phyloP scores from a whole-genome alignment of 2,888 invertebrate species.

The Drosophila mercatorum region DNA sequence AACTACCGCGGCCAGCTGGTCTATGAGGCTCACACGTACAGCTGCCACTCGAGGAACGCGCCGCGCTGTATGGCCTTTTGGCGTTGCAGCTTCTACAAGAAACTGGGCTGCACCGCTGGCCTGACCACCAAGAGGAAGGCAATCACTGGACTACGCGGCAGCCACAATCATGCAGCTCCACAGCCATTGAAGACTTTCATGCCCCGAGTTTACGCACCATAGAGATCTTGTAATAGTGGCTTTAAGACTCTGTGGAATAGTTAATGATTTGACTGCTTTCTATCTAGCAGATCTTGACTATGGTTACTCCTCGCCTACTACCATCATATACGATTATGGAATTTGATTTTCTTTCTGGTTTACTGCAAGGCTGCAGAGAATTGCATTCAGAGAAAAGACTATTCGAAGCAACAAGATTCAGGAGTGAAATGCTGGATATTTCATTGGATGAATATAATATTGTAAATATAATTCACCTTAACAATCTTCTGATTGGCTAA shows the following conservation, averaged over 20 bases:
- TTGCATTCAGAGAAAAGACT: not conserved
- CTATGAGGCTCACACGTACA: slow-evolving; percentile 75
- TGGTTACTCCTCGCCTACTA: not conserved
- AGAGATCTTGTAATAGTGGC: not conserved
- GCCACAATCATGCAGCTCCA: slow-evolving; percentile 80
- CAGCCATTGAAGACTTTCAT: slow-evolving; percentile 61
- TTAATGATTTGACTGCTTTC: not conserved
- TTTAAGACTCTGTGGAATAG: not conserved
- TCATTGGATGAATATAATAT: not conserved
- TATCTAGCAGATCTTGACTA: not conserved
- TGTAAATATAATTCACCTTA: not conserved
- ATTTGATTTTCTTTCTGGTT: not conserved
- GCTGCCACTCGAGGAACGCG: slow-evolving; percentile 70
- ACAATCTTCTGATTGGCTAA: not conserved
- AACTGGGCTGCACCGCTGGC: slow-evolving; percentile 74
- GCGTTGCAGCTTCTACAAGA: slow-evolving; percentile 80
- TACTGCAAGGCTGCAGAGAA: not conserved
- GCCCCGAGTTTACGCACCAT: slow-evolving; percentile 36
- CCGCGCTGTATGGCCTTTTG: slow-evolving; percentile 75
- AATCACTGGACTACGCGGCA: slow-evolving; percentile 61
- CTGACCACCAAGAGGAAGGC: slow-evolving; percentile 81
- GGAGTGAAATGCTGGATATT: not conserved
- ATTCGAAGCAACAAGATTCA: not conserved
- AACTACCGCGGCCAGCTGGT: slow-evolving; percentile 83
- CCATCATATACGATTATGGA: not conserved